These are phyloP conservation scores for Hymenochirus boettgeri DNA, from an alignment of 2,113 vertebrate species.

Conservation along the genomic window DNA sequence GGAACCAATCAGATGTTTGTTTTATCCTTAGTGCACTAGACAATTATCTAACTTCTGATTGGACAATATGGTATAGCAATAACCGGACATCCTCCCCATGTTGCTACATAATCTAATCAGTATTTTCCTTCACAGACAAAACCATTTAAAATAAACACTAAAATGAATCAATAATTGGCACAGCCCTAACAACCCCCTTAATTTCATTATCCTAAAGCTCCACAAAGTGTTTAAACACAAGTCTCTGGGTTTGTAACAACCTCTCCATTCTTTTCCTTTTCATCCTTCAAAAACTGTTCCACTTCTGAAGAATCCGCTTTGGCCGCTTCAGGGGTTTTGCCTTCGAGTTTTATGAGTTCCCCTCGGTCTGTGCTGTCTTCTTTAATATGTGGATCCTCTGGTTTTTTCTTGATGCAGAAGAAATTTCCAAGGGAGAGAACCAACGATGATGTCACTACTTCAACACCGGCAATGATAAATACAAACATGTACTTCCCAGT, in stretches of 20 bases:
- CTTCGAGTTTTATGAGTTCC: conserved; percentile 53
- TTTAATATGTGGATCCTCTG: conserved; percentile 50
- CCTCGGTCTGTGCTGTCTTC: conserved; percentile 55
- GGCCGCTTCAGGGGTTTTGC: conserved; percentile 44
- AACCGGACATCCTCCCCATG: too few species aligned
- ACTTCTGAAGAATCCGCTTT: conserved; percentile 60
- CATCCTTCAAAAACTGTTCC: conserved; percentile 65
- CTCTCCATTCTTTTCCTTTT: conserved; percentile 62
- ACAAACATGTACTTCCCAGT: conserved; percentile 78
- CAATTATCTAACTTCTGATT: not conserved
- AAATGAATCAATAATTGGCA: conserved; percentile 18
- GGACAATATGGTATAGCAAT: too few species aligned
- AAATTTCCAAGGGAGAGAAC: conserved; percentile 74
- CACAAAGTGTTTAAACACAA: conserved; percentile 58
- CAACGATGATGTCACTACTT: conserved; percentile 75
- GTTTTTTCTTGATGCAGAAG: conserved; percentile 70
- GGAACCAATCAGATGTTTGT: not conserved
- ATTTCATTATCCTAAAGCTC: not conserved
- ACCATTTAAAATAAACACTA: not conserved
- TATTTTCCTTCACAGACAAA: not conserved
- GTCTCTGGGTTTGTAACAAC: conserved; percentile 66
- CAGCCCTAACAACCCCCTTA: conserved; percentile 21
- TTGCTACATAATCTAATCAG: too few species aligned
- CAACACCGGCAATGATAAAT: conserved; percentile 81
- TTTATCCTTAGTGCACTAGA: not conserved